Percentiles rank a stretch among this genome's conserved stretches.
phyloP scores from a whole-genome alignment of 2,113 vertebrate species.

The Tympanuchus pallidicinctus region DNA sequence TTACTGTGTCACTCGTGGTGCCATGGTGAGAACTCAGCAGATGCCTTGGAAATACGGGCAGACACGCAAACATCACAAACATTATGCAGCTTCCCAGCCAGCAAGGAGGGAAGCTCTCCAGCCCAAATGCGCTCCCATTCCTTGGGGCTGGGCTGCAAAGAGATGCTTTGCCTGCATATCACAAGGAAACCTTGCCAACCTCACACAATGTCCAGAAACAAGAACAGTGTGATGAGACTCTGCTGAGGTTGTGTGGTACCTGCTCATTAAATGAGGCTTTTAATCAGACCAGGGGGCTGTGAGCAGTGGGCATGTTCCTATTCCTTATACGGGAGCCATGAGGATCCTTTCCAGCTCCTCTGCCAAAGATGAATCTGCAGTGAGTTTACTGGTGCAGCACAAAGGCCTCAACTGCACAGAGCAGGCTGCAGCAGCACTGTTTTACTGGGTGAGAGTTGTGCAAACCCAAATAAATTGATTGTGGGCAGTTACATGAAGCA shows the following conservation, averaged over 20 bases:
- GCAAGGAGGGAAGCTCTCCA: neutral
- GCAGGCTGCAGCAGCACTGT: neutral
- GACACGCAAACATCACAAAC: neutral
- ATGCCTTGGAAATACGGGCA: neutral
- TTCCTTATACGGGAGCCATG: neutral
- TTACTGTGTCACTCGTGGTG: rapidly evolving
- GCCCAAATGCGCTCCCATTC: too few relatives aligned
- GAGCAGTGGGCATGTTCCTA: neutral
- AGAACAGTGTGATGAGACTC: neutral
- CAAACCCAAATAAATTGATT: neutral
- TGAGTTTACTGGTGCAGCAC: neutral
- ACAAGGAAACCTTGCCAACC: rapidly evolving
- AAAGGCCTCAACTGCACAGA: neutral
- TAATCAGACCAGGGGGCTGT: neutral
- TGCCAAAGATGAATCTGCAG: neutral
- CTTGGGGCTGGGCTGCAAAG: neutral
- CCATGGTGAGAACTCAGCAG: neutral
- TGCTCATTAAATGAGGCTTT: neutral
- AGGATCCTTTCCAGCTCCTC: neutral
- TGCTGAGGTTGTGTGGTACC: rapidly evolving
- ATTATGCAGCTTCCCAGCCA: neutral
- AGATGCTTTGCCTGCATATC: neutral
- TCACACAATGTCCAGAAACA: neutral
- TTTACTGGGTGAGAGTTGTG: neutral
- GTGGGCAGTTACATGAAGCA: neutral